Conservation (phyloP, 2,113 vertebrate species). For the Gasterosteus aculeatus region DNA sequence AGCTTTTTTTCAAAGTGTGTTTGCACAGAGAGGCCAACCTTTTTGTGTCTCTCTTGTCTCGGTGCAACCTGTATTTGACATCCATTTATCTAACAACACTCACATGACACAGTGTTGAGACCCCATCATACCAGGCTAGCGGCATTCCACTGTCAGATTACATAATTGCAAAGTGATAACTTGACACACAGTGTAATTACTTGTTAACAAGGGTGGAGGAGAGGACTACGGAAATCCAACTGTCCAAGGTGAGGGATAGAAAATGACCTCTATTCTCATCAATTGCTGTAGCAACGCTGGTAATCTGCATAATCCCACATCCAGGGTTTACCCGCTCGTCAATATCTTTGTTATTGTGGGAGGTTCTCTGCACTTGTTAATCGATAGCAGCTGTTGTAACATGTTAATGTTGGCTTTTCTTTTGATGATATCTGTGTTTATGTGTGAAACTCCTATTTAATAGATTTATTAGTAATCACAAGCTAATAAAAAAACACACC, state of each 20-base stretch:
- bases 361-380: constrained; percentile 3
- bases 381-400: constrained; percentile 10
- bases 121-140: constrained; percentile 13
- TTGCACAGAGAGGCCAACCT: neutral
- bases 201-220: constrained; percentile 54
- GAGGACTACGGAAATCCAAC: constrained; percentile 26
- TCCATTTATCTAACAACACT: constrained; percentile 44
- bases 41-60: neutral
- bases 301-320: constrained; percentile 28
- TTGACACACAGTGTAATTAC: constrained; percentile 71
- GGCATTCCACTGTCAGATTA: constrained; percentile 50
- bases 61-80: constrained; percentile 51
- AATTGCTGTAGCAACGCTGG: constrained; percentile 21
- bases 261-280: constrained; percentile 46
- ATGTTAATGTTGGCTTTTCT: constrained; percentile 17
- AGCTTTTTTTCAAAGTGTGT: constrained; percentile 20
- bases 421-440: constrained; percentile 1
- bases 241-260: constrained; percentile 32
- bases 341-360: neutral
- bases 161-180: constrained; percentile 50
- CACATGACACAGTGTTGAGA: constrained; percentile 9
- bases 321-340: neutral
- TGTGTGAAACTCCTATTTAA: neutral
- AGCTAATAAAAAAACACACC: neutral
- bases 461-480: neutral